Evolutionary conservation across 2,797 vertebrate species (phyloP).

Genomic region (Rhinoraja longicauda): DNA sequence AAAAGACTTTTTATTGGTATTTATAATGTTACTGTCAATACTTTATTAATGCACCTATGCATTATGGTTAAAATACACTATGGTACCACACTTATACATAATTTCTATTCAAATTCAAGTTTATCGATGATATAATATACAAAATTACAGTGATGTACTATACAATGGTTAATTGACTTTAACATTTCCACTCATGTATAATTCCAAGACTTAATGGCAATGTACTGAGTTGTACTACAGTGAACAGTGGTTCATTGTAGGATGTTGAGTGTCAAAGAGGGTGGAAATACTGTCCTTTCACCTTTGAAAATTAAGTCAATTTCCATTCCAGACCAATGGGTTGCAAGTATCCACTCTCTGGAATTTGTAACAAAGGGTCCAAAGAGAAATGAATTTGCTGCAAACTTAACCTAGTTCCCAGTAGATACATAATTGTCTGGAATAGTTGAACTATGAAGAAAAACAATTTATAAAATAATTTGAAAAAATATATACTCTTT

Average conservation of each 20-base stretch:
- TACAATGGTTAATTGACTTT: neutral
- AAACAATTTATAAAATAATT: slow-evolving; percentile 15
- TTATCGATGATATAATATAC: slow-evolving; percentile 10
- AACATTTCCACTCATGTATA: slow-evolving; percentile 4
- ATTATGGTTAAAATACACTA: no score
- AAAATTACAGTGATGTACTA: neutral
- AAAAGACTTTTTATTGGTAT: neutral
- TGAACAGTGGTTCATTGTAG: slow-evolving; percentile 28
- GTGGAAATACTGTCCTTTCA: slow-evolving; percentile 24
- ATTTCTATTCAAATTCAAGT: slow-evolving; percentile 16
- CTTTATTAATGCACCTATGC: neutral
- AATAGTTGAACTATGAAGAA: neutral
- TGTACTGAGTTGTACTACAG: neutral
- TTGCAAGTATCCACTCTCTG: slow-evolving; percentile 13
- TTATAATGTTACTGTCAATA: neutral
- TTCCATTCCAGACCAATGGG: slow-evolving; percentile 26
- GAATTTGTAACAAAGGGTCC: neutral
- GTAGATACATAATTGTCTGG: neutral
- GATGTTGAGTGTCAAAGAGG: neutral
- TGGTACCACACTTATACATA: no score
- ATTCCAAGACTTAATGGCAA: slow-evolving; percentile 3
- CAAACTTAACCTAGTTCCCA: neutral
- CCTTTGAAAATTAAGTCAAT: slow-evolving; percentile 27
- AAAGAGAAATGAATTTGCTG: neutral
- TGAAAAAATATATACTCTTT: neutral